Conservation (phyloP, 2,888 invertebrate genomes). For the Pachydiplax longipennis region DNA sequence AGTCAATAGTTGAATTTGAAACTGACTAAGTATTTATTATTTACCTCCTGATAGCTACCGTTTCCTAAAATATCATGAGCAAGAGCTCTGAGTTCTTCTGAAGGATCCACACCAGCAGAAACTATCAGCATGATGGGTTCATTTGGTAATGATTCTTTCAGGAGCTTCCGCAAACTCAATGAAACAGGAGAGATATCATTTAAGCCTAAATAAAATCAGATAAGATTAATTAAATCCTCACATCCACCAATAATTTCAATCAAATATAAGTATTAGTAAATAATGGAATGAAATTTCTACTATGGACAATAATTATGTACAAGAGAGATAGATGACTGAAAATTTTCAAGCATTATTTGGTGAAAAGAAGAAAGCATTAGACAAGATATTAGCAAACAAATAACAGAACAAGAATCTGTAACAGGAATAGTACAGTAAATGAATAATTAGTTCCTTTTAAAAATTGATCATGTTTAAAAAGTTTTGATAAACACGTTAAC, state of each 20-base stretch:
- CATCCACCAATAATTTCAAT: neutral
- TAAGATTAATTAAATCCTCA: neutral
- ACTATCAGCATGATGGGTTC: constrained; percentile 86
- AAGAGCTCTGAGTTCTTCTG: constrained; percentile 76
- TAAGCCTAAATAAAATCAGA: constrained; percentile 57
- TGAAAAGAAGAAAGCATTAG: too few species aligned
- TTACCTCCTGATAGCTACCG: constrained; percentile 67
- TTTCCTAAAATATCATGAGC: constrained; percentile 64
- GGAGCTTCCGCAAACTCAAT: constrained; percentile 66
- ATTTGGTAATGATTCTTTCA: constrained; percentile 64
- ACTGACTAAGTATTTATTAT: neutral
- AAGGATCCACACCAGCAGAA: constrained; percentile 90
- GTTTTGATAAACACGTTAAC: too few species aligned
- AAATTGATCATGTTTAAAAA: too few species aligned
- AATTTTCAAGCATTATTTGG: too few species aligned
- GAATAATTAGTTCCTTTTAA: too few species aligned
- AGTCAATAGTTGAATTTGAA: too few species aligned
- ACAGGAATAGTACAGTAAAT: too few species aligned
- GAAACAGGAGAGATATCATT: constrained; percentile 67
- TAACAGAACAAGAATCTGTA: too few species aligned
- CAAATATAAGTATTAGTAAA: neutral
- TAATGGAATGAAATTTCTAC: too few species aligned
- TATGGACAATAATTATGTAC: too few species aligned
- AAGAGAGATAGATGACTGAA: too few species aligned
- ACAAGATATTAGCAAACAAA: too few species aligned